Base-by-base conservation (phyloP, 2,797 vertebrate species). In the Sebastolobus alascanus region DNA sequence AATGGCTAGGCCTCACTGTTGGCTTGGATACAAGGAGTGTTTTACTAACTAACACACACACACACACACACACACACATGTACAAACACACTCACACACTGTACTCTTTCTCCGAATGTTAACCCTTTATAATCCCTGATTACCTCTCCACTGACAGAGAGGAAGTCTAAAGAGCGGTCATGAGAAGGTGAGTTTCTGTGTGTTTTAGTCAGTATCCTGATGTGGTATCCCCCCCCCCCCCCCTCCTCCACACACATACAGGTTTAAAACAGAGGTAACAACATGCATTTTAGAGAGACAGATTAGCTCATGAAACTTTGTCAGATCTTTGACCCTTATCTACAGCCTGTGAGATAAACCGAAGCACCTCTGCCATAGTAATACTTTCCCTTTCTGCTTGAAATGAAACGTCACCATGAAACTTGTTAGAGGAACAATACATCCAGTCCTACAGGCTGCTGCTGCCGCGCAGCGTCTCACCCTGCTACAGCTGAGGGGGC, bases 1-100 rank as follows among this genome's bases (percentile, higher is more conserved):
- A 55, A 14, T 82, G 82, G 66, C 86, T 81, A 65, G 78, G 81
- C 82, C 82, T 73, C 59, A 73, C 35, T 61, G 79, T 74, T 83
- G 87, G 87, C 74, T 82, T 80, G 52, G 68, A 83, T 78, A 61
- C 73, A 75, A 33, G 52, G 59, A 78, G 38, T 64, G 56, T 65
- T 75, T 87, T 31, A 56, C 67, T 20, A n/a, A 52, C 50, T 18
- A 7, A 52, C 18, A 43, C 33, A 46, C 64, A 16, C 38, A 68
- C 27, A 35, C 68, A 18, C 68, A 29, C 65, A 27, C 27, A 22
- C 65, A 65, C 58, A 73, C 64, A 43, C 37, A 46, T 25, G 12
- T 8, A 40, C 60, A 80, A 46, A 71, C 54, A 73, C 22, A 73
- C 29, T 8, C 29, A 37, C 54, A 80, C 31, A 60, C 20, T 38